Evolutionary conservation across 2,888 invertebrate species (phyloP).

Genomic region (Schizaphis graminum): DNA sequence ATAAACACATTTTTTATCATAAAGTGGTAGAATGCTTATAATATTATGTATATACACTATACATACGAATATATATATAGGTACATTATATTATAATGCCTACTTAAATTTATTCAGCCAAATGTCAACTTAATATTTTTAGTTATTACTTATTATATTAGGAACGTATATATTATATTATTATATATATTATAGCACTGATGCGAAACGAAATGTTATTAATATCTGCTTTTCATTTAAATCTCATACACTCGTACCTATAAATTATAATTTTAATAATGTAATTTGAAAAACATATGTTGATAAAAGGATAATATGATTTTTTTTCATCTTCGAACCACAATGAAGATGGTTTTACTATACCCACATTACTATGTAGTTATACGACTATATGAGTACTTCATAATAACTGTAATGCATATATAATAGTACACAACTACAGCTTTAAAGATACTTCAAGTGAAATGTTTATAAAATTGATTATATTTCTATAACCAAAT

Average conservation of each 20-base stretch:
- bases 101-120: constrained; percentile 35
- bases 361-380: background rate
- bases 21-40: constrained; percentile 14
- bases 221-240: constrained; percentile 18
- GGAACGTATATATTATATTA: constrained; percentile 19
- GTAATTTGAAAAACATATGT: background rate
- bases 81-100: constrained; percentile 20
- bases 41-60: background rate
- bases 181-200: background rate
- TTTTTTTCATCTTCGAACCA: background rate
- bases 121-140: constrained; percentile 43
- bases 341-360: background rate
- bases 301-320: background rate
- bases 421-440: background rate
- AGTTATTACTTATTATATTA: background rate
- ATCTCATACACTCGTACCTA: background rate
- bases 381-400: background rate
- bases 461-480: background rate
- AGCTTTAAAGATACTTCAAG: background rate
- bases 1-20: constrained; percentile 13
- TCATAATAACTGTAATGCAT: background rate
- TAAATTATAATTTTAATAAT: background rate
- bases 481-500: background rate
- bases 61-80: background rate
- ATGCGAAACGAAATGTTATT: constrained; percentile 35